Base-by-base conservation (phyloP, 2,113 vertebrate genomes). In the Orthonyx spaldingii region DNA sequence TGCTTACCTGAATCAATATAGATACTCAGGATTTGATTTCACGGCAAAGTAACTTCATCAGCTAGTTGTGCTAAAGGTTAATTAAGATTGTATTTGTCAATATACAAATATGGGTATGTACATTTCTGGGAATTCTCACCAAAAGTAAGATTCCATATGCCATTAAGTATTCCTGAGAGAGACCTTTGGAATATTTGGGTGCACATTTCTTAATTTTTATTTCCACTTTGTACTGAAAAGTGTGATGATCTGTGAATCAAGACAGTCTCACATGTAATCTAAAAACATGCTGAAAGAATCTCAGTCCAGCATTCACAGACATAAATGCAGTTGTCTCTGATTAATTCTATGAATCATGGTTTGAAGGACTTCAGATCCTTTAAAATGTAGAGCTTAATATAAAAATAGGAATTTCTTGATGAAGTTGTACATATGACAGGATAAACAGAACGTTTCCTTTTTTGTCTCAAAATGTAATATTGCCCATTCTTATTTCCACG, bases 21-120 rank as follows among this genome's bases (percentile, higher is more conserved):
- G 64, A 59, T 52, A 59, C 21, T 90, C 63, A 47, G 42, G 60
- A 84, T 89, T 59, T 92, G 42, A 91, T 94, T 94, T 94, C 64
- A 87, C 1, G 1, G 65, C 39, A 89, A 93, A 76, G 27, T 28
- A 91, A 15, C 37, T 94, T 90, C 86, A 84, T 94, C 89, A 91
- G 44, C 64, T 89, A 15, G 53, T 66, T 78, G 39, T 76, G 39
- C 47, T 89, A 68, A 94, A 96, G 93, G 89, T 93, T 95, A 92
- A 94, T 93, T 93, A 86, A 92, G 55, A 90, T 52, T 59, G 3
- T 37, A 84, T 80, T 95, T 74, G 27, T 89, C 87, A 91, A 87
- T 91, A 92, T 49, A 75, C 20, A 78, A 87, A 78, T 71, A 89
- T 13, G 28, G 24, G 3, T n/a, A 71, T 60, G 56, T 63, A 56